Evolutionary conservation across 2,113 vertebrate genomes (phyloP).

Genomic region (Ptychochromis oligacanthus): DNA sequence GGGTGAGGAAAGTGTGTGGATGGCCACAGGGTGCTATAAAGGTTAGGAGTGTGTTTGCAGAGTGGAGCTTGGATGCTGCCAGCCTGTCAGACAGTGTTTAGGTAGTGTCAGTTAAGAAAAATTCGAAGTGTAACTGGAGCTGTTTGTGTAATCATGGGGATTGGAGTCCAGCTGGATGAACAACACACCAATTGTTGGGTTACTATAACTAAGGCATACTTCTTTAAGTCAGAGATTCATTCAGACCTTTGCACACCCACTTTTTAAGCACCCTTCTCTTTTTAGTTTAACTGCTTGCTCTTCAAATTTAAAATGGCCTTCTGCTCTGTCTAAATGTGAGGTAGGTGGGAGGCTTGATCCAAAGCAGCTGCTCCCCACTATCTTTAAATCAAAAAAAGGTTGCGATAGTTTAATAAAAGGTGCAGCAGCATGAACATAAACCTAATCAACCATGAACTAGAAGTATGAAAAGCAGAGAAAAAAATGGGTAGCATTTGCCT

Average conservation of each 20-base stretch:
- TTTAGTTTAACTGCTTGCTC: neutral
- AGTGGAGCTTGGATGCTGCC: constrained; percentile 44
- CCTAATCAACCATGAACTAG: neutral
- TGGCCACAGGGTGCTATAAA: constrained; percentile 39
- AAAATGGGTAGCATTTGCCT: neutral
- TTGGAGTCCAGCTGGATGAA: constrained; percentile 30
- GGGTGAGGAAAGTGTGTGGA: constrained; percentile 12
- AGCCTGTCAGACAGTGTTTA: constrained; percentile 52
- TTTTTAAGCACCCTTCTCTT: neutral
- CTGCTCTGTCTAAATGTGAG: neutral
- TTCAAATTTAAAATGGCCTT: neutral
- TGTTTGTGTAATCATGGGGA: constrained; percentile 42
- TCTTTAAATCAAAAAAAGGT: constrained; percentile 1
- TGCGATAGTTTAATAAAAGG: neutral
- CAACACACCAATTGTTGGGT: neutral
- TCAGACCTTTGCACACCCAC: neutral
- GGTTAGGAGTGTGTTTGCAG: constrained; percentile 45
- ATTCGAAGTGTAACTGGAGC: constrained; percentile 51
- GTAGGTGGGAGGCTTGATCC: neutral
- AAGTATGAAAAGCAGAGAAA: neutral
- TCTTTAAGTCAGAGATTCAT: neutral
- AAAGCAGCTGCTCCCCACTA: constrained; percentile 15
- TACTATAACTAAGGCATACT: neutral
- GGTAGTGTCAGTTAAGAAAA: constrained; percentile 37
- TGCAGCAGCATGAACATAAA: neutral